phyloP scores from a whole-genome alignment of 30 jellyfish, hydroid and myxozoan genomes.

The Aurelia coerulea region DNA sequence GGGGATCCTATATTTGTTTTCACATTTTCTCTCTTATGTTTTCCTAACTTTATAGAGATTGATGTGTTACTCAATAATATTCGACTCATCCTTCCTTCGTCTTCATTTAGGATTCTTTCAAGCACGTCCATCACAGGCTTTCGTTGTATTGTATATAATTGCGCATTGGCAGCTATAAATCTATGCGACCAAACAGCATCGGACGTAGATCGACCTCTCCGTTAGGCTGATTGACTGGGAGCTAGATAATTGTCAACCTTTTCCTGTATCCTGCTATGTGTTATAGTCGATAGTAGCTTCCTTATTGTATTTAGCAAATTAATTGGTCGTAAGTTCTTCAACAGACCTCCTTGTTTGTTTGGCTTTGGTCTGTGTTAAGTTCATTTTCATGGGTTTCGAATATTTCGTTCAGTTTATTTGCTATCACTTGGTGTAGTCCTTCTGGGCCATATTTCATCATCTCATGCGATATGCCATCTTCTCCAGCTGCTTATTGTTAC shows the following conservation, averaged over 20 bases:
- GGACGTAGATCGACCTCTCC: conserved; percentile 26
- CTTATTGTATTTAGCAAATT: conserved; percentile 34
- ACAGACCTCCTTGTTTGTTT: conserved; percentile 34
- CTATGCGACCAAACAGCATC: no score
- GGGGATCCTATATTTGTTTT: background rate
- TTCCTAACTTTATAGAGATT: conserved; percentile 17
- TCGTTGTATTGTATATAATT: conserved; percentile 35
- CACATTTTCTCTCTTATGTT: conserved; percentile 34
- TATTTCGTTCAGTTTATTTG: conserved; percentile 37
- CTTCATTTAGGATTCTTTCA: conserved; percentile 36
- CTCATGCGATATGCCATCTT: conserved; percentile 48
- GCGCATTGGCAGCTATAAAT: conserved; percentile 24
- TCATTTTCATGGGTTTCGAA: conserved; percentile 41
- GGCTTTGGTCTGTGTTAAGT: conserved; percentile 46
- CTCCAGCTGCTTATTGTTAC: conserved; percentile 44
- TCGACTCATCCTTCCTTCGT: conserved; percentile 32
- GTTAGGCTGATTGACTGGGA: conserved; percentile 40
- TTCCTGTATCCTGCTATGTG: conserved; percentile 33
- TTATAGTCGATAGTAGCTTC: conserved; percentile 30
- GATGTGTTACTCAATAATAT: conserved; percentile 51
- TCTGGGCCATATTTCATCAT: conserved; percentile 60
- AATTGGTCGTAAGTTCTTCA: conserved; percentile 25
- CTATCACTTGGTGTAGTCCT: conserved; percentile 30
- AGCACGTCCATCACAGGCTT: conserved; percentile 30
- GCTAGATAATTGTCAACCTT: conserved; percentile 25